phyloP scores from a whole-genome alignment of 64 coral and sea anemone genomes.

The Trachythela sp. region DNA sequence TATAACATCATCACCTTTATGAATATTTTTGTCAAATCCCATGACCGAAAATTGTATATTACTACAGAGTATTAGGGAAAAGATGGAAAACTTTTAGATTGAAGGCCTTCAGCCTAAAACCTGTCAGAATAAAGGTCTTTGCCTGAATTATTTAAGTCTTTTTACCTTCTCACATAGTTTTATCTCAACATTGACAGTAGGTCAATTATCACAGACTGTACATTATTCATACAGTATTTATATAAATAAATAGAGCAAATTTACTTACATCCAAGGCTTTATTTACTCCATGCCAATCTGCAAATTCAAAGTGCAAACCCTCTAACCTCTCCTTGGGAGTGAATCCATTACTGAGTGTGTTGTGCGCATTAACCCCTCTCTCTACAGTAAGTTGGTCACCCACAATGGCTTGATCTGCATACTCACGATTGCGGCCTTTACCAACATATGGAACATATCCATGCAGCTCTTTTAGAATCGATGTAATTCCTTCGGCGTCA shows the following conservation, averaged over 20 bases:
- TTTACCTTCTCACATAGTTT: too few species aligned
- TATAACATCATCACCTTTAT: too few species aligned
- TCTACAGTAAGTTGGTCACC: conserved; percentile 53
- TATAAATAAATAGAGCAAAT: neutral
- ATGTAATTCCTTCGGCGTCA: conserved; percentile 16
- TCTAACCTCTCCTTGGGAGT: neutral
- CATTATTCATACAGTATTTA: too few species aligned
- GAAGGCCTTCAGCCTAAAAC: too few species aligned
- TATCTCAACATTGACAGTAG: too few species aligned
- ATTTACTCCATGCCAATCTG: conserved; percentile 20
- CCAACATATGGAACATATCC: neutral
- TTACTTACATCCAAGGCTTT: conserved; percentile 18
- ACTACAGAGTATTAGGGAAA: too few species aligned
- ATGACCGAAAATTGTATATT: too few species aligned
- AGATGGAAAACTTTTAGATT: too few species aligned
- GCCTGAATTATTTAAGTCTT: neutral
- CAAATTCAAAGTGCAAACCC: conserved; percentile 1
- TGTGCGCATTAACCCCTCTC: conserved; percentile 8
- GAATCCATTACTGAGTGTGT: neutral
- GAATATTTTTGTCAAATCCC: too few species aligned
- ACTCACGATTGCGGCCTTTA: neutral
- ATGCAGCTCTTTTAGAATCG: conserved; percentile 22
- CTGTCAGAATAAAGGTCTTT: neutral
- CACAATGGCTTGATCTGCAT: conserved; percentile 28
- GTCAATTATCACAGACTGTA: too few species aligned